phyloP scores from a whole-genome alignment of 2,113 vertebrate species.

The Malurus elegans region DNA sequence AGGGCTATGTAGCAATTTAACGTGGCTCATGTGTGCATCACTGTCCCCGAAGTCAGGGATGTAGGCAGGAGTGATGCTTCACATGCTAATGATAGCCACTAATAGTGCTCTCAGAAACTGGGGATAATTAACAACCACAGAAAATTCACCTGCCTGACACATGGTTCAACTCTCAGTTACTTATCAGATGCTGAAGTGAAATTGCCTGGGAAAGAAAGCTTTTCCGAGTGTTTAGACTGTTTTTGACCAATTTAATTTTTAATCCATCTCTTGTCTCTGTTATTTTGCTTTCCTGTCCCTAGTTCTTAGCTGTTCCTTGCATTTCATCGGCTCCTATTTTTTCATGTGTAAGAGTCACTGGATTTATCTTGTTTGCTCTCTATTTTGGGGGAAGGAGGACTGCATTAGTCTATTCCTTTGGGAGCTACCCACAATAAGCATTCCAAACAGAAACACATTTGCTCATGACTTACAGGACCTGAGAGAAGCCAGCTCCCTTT shows the following conservation, averaged over 20 bases:
- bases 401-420: not conserved
- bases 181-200: not conserved
- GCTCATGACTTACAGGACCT: not conserved
- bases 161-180: not conserved
- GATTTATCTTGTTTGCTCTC: not conserved
- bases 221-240: not conserved
- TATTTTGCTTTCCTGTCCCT: not conserved
- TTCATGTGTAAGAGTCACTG: not conserved
- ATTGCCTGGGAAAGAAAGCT: not conserved
- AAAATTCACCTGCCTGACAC: not conserved
- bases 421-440: not conserved
- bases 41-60: not conserved
- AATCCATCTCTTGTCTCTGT: not conserved
- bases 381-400: not conserved
- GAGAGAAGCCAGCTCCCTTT: not conserved
- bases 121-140: not conserved
- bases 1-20: not conserved
- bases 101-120: not conserved
- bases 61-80: not conserved
- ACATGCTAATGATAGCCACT: not conserved
- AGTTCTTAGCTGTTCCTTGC: not conserved
- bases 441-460: not conserved
- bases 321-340: not conserved
- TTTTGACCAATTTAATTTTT: not conserved
- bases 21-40: not conserved